phyloP scores from a whole-genome alignment of 2,888 invertebrate genomes.

The Sesia apiformis region DNA sequence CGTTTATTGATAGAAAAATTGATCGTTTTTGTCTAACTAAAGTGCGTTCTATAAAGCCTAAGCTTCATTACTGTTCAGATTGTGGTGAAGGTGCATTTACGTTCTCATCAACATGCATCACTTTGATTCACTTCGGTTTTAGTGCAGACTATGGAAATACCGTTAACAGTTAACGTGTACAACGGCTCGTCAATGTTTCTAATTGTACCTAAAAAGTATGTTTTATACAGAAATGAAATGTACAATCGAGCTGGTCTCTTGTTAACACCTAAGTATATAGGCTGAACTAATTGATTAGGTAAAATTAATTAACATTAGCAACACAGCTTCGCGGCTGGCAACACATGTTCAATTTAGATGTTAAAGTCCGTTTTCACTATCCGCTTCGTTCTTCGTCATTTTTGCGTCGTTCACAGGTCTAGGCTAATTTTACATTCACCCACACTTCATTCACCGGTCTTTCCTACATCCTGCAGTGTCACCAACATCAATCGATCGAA shows the following conservation, averaged over 20 bases:
- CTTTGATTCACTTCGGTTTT: too few species aligned
- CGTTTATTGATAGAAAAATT: too few species aligned
- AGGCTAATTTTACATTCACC: background rate
- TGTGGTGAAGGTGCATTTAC: slow-evolving; percentile 65
- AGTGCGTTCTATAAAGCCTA: slow-evolving; percentile 11
- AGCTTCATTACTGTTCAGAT: slow-evolving; percentile 21
- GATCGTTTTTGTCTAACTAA: background rate
- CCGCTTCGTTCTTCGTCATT: background rate
- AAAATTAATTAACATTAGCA: background rate
- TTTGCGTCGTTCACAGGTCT: slow-evolving; percentile 1
- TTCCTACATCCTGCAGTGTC: background rate
- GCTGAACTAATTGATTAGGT: background rate
- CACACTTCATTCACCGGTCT: background rate
- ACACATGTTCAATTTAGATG: too few species aligned
- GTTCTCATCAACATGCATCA: slow-evolving; percentile 1
- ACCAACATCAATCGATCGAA: background rate
- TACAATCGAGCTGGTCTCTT: slow-evolving; percentile 6
- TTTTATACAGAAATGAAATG: background rate
- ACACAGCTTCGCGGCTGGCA: background rate
- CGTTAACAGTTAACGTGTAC: too few species aligned
- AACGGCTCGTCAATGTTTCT: too few species aligned
- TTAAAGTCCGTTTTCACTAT: too few species aligned
- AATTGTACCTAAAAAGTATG: too few species aligned
- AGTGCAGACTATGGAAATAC: too few species aligned
- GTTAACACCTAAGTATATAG: background rate